Evolutionary conservation across 2,113 vertebrate species (phyloP).

Genomic region (Odobenus rosmarus): DNA sequence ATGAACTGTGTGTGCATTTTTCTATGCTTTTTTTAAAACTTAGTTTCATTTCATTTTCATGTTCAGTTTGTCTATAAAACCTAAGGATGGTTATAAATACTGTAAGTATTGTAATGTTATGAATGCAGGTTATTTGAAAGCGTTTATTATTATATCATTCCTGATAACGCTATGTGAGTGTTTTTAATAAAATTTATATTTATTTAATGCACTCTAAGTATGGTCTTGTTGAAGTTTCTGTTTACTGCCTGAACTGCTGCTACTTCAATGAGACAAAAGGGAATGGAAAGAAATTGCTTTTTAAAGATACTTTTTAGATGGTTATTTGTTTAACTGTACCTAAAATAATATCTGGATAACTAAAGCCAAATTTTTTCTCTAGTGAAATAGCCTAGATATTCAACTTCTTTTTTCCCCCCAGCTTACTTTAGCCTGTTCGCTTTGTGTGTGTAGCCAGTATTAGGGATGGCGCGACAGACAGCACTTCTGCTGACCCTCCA

Average conservation of each 20-base stretch:
- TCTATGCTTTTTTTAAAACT: conserved; percentile 87
- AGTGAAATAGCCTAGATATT: neutral
- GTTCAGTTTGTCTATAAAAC: conserved; percentile 93
- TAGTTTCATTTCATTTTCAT: conserved; percentile 90
- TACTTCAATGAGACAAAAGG: neutral
- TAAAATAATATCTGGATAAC: neutral
- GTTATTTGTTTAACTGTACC: neutral
- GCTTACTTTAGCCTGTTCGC: neutral
- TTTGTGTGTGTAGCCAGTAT: neutral
- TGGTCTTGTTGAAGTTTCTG: conserved; percentile 72
- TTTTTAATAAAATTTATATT: conserved; percentile 99
- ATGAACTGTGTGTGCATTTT: conserved; percentile 90
- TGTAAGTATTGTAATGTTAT: conserved; percentile 99
- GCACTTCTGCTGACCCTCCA: neutral
- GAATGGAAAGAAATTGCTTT: neutral
- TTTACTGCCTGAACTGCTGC: conserved; percentile 25
- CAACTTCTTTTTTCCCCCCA: neutral
- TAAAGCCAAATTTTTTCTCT: neutral
- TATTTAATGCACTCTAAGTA: conserved; percentile 95
- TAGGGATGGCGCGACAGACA: neutral
- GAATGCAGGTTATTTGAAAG: conserved; percentile 99
- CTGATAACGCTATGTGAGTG: conserved; percentile 99
- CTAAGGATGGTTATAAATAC: conserved; percentile 95
- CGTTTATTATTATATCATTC: conserved; percentile 99
- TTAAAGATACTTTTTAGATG: neutral